Base-by-base conservation (phyloP, 1,140 invertebrate species). In the Hypothenemus hampei region DNA sequence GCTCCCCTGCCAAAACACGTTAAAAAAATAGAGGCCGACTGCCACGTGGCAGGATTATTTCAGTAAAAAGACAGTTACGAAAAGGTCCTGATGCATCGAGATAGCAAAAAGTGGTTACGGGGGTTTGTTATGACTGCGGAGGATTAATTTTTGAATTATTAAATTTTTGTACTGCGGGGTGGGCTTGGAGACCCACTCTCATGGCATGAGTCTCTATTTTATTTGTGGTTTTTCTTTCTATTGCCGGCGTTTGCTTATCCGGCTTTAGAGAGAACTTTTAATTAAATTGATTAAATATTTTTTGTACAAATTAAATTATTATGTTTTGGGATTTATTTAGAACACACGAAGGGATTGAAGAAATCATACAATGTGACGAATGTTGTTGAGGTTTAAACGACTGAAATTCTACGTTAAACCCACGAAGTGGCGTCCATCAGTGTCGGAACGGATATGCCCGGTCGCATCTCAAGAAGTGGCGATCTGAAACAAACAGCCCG, bases 61-160 rank as follows among this genome's bases (percentile, higher is more conserved):
- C 41, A 43, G 62, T 62, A 59, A 62, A 65, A 65, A 66, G 60
- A 61, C 54, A 62, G 62, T 60, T 61, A 58, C 18, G 59, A 56
- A 45, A 54, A 47, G 43, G 52, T 48, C 54, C 60, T 58, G 63
- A 65, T 62, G 63, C 58, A 66, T 66, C 58, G 58, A 58, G 64
- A 66, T 66, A 66, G 60, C 58, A 60, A 57, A 66, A 66, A 66
- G 64, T 66, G 64, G 62, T 66, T 66, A 66, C 60, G 50, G 62
- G 60, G 64, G 64, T 60, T 64, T 66, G 64, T 64, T 64, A 65
- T 64, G 63, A 64, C 63, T 62, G 63, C 44, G 50, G 58, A 55
- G 62, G 64, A 61, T 65, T 65, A 65, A 65, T 65, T 65, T 65
- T 63, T 65, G 64, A 63, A 64, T 62, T 65, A 65, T 64, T 63